Conservation (phyloP, 1,140 invertebrate species). For the Tribolium castaneum region DNA sequence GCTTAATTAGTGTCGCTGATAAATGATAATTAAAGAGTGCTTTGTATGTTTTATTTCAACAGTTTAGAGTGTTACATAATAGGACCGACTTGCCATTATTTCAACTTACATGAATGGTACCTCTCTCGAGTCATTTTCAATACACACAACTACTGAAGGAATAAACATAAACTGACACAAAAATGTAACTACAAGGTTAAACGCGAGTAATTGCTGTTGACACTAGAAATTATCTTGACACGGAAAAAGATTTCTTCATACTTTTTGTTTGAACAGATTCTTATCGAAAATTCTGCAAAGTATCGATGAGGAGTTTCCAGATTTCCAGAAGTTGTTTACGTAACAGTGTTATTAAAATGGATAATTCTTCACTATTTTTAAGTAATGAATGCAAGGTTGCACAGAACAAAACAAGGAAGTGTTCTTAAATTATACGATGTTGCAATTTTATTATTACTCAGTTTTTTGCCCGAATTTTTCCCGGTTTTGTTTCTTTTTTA, state of each 20-base stretch:
- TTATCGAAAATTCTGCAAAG: too few relatives aligned
- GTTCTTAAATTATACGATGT: too few relatives aligned
- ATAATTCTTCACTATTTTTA: too few relatives aligned
- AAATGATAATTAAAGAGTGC: neutral
- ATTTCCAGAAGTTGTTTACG: too few relatives aligned
- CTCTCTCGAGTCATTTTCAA: neutral
- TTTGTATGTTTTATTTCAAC: neutral
- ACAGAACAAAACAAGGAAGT: too few relatives aligned
- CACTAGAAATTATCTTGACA: slow-evolving; percentile 4
- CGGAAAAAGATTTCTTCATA: neutral
- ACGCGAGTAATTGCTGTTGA: slow-evolving; percentile 6
- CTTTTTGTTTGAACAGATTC: neutral
- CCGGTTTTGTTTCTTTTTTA: too few relatives aligned
- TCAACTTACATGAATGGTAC: slow-evolving; percentile 1
- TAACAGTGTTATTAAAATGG: too few relatives aligned
- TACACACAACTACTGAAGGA: neutral
- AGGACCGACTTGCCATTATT: neutral
- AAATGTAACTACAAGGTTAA: slow-evolving; percentile 22
- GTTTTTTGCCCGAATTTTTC: too few relatives aligned
- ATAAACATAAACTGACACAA: slow-evolving; percentile 23
- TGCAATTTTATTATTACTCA: too few relatives aligned
- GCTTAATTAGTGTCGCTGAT: neutral
- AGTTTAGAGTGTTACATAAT: neutral
- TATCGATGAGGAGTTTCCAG: neutral
- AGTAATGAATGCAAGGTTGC: too few relatives aligned